phyloP scores from a whole-genome alignment of 2,113 vertebrate genomes.

The Istiophorus platypterus region DNA sequence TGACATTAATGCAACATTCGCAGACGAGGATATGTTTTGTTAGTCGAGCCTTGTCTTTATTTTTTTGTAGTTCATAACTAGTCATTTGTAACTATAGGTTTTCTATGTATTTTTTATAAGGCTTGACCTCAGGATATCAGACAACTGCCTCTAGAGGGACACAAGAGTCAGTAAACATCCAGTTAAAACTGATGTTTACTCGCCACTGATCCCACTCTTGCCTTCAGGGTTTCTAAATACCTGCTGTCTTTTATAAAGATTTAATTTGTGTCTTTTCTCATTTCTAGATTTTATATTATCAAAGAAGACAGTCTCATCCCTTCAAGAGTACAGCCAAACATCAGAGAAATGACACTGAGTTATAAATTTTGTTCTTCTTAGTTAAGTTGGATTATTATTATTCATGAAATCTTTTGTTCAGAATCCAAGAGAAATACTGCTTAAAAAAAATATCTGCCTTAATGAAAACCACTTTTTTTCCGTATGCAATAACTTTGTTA shows the following conservation, averaged over 20 bases:
- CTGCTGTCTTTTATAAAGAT: background rate
- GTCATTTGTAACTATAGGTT: background rate
- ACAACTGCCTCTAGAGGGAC: slow-evolving; percentile 32
- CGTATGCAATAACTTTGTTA: background rate
- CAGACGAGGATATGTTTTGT: background rate
- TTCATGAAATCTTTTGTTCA: background rate
- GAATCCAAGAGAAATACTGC: background rate
- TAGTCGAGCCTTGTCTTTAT: background rate
- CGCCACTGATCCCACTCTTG: background rate
- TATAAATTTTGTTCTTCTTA: slow-evolving; percentile 5
- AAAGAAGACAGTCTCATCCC: background rate
- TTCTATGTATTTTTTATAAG: background rate
- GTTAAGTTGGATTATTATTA: background rate
- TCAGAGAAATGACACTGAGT: background rate
- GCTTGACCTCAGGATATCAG: background rate
- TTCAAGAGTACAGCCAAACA: background rate
- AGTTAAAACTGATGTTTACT: background rate
- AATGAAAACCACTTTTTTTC: background rate
- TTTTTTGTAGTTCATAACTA: background rate
- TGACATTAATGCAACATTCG: background rate
- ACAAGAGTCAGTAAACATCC: slow-evolving; percentile 2
- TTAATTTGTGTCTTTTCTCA: background rate
- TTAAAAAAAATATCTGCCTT: background rate
- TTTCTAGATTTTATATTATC: background rate
- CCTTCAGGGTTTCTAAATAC: background rate